These are phyloP conservation scores for Actenoides lindsayi DNA, from an alignment of 2,113 vertebrate species.

Conservation along the genomic window DNA sequence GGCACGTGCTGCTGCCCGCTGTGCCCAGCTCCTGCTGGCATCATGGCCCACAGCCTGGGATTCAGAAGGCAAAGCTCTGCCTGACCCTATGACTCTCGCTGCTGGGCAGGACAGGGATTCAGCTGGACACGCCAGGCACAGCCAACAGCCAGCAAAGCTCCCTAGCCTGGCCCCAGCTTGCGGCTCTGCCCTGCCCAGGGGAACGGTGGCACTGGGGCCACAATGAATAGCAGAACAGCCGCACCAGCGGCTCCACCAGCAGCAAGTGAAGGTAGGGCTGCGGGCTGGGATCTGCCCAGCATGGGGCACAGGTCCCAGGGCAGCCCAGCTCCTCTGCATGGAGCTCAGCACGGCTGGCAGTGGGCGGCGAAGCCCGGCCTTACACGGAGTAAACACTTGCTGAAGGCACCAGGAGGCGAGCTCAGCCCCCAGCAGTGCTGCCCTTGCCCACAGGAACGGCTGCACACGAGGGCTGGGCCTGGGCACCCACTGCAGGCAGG, in stretches of 20 bases:
- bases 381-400: accelerated
- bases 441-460: accelerated
- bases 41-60: background rate
- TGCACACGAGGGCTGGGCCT: accelerated
- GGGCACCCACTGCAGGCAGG: background rate
- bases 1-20: constrained; percentile 35
- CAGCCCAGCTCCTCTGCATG: accelerated
- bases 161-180: background rate
- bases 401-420: accelerated
- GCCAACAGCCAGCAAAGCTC: background rate
- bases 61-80: background rate
- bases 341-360: accelerated
- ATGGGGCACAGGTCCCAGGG: background rate
- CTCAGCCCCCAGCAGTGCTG: background rate
- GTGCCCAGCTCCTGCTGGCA: background rate
- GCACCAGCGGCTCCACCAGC: accelerated
- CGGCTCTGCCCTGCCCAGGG: background rate
- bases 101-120: accelerated
- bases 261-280: background rate
- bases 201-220: background rate
- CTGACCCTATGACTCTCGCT: accelerated
- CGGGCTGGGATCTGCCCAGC: background rate
- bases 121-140: background rate
- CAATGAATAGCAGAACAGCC: too few species aligned
- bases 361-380: accelerated